phyloP scores from a whole-genome alignment of 2,113 vertebrate genomes.

The Rallus limicola region DNA sequence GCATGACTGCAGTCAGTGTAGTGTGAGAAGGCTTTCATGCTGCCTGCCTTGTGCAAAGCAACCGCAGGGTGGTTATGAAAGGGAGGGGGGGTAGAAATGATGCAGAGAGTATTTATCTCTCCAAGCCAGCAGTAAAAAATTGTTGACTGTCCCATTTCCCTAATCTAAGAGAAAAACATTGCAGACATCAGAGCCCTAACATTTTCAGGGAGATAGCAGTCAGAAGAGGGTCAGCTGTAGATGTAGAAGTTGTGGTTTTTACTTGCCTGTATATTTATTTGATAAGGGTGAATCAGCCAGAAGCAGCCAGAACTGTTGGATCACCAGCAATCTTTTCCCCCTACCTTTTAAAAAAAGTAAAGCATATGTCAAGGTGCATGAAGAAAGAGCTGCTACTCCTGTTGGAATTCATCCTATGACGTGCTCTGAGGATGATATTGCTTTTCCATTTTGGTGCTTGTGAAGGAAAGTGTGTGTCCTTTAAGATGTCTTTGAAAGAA shows the following conservation, averaged over 20 bases:
- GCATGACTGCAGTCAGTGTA: not conserved
- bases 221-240: not conserved
- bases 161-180: not conserved
- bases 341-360: not conserved
- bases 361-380: not conserved
- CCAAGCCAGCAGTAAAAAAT: not conserved
- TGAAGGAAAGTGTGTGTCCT: not conserved
- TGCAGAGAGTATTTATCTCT: not conserved
- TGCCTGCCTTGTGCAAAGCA: not conserved
- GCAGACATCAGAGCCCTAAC: not conserved
- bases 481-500: not conserved
- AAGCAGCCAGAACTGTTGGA: not conserved
- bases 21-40: not conserved
- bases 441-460: not conserved
- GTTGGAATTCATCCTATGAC: not conserved
- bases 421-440: not conserved
- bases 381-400: not conserved
- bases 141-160: not conserved
- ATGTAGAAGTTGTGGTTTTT: not conserved
- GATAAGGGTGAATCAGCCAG: not conserved
- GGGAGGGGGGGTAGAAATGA: not conserved
- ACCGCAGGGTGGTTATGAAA: not conserved
- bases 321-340: fast-evolving
- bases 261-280: not conserved
- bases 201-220: not conserved